These are phyloP conservation scores for Beroe ovata DNA, from an alignment of 37 sponge, comb jelly and placozoan species.

Conservation along the genomic window DNA sequence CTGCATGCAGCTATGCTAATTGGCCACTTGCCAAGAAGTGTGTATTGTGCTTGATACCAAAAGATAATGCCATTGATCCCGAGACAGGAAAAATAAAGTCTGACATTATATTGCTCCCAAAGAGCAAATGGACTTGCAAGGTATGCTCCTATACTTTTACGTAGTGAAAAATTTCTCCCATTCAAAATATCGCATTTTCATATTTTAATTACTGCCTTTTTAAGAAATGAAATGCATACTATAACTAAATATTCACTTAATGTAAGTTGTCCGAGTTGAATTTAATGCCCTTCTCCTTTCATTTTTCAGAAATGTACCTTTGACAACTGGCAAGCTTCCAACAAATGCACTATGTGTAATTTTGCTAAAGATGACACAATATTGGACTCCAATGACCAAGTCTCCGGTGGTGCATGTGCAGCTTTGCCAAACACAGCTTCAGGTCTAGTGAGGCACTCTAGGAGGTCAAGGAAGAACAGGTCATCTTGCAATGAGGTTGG, in stretches of 20 bases:
- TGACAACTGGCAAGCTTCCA: conserved; percentile 47
- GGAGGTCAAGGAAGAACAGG: conserved; percentile 49
- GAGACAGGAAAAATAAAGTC: conserved; percentile 35
- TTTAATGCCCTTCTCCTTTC: too few relatives aligned
- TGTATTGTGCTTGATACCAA: conserved; percentile 74
- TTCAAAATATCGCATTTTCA: too few relatives aligned
- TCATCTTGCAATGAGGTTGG: conserved; percentile 60
- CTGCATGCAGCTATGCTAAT: conserved; percentile 81
- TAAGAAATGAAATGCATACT: too few relatives aligned
- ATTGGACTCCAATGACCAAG: conserved; percentile 16
- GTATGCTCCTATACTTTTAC: background rate
- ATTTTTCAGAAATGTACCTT: conserved; percentile 28
- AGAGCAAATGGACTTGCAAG: conserved; percentile 64
- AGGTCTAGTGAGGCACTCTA: background rate
- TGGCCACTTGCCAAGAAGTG: conserved; percentile 77
- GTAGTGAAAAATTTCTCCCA: too few relatives aligned
- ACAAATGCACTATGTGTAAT: conserved; percentile 37
- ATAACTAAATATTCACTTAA: too few relatives aligned
- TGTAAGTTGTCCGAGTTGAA: too few relatives aligned
- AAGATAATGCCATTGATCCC: conserved; percentile 28
- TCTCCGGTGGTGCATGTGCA: conserved; percentile 43
- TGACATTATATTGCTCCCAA: conserved; percentile 33
- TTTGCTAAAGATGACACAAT: background rate
- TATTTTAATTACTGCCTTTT: too few relatives aligned
- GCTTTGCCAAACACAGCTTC: background rate